Conservation (phyloP, 2,888 invertebrate species). For the Cheilosia grossa region DNA sequence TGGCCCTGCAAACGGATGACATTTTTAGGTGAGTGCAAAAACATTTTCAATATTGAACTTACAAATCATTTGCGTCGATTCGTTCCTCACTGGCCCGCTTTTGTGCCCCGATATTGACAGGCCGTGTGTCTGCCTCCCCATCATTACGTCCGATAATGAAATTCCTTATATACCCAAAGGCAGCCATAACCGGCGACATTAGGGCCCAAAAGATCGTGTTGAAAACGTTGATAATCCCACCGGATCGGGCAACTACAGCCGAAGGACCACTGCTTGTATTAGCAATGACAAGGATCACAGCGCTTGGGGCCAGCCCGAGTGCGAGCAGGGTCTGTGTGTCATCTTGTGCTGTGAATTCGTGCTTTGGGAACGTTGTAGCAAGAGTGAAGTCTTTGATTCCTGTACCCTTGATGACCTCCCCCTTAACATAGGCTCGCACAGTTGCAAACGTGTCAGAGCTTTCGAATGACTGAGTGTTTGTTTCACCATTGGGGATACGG, state of each 20-base stretch:
- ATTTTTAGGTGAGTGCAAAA: background rate
- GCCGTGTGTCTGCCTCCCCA: conserved; percentile 39
- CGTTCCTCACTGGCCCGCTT: conserved; percentile 78
- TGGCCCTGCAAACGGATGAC: conserved; percentile 76
- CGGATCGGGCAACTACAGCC: conserved; percentile 75
- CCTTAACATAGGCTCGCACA: conserved; percentile 83
- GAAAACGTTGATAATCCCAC: conserved; percentile 79
- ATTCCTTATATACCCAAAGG: conserved; percentile 79
- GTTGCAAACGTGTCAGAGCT: conserved; percentile 86
- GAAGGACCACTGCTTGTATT: conserved; percentile 74
- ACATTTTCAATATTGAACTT: conserved; percentile 69
- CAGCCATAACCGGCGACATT: conserved; percentile 80
- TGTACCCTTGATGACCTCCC: conserved; percentile 78
- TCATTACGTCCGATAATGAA: conserved; percentile 76
- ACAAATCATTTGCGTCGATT: conserved; percentile 78
- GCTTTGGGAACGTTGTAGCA: conserved; percentile 94
- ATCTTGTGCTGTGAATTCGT: conserved; percentile 92
- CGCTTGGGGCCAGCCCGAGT: conserved; percentile 93
- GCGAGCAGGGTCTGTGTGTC: conserved; percentile 93
- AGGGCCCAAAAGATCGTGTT: conserved; percentile 80
- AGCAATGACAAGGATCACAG: conserved; percentile 84
- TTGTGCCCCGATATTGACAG: conserved; percentile 74
- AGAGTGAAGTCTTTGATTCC: conserved; percentile 87
- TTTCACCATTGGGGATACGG: conserved; percentile 91
- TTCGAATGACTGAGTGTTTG: conserved; percentile 89